A percentile compares a stretch with the other conserved stretches of the same genome.
Evolutionary conservation across 2,113 vertebrate species (phyloP).

Genomic region (Marcusenius ussheri): DNA sequence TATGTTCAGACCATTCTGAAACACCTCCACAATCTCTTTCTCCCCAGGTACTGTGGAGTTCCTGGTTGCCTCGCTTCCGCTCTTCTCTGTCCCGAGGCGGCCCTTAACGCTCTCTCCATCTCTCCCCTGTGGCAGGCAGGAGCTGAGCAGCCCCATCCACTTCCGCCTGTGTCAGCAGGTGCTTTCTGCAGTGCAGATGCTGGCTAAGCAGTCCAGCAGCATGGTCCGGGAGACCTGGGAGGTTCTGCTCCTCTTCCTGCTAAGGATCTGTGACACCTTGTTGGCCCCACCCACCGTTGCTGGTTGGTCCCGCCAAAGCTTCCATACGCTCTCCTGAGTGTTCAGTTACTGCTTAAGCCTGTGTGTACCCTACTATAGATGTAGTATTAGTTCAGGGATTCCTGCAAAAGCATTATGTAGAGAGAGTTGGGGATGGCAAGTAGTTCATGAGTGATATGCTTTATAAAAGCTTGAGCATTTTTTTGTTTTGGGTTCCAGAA

Average conservation of each 20-base stretch:
- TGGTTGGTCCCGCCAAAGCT: conserved; percentile 58
- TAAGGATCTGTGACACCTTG: conserved; percentile 88
- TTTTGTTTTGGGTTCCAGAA: background rate
- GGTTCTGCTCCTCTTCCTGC: conserved; percentile 85
- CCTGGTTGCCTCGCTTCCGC: background rate
- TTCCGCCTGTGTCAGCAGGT: conserved; percentile 87
- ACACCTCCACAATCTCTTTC: conserved; percentile 92
- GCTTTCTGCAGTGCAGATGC: conserved; percentile 84
- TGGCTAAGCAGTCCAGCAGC: conserved; percentile 79
- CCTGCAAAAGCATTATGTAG: background rate
- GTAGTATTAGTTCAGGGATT: background rate
- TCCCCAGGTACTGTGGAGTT: conserved; percentile 69
- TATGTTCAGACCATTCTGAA: conserved; percentile 90
- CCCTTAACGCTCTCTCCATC: background rate
- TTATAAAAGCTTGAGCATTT: background rate
- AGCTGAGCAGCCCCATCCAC: conserved; percentile 79
- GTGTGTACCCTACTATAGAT: background rate
- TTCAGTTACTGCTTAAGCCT: background rate
- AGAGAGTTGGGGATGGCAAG: background rate
- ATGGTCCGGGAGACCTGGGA: conserved; percentile 97
- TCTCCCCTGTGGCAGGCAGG: conserved; percentile 53
- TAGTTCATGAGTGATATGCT: background rate
- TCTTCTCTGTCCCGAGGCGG: background rate
- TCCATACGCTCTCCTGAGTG: background rate
- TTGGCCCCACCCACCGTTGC: conserved; percentile 82